Evolutionary conservation across 92 coral and sea anemone genomes (phyloP), one percentile per base, ranked within the genome.

Genomic region (Epizoanthus rinbou): DNA sequence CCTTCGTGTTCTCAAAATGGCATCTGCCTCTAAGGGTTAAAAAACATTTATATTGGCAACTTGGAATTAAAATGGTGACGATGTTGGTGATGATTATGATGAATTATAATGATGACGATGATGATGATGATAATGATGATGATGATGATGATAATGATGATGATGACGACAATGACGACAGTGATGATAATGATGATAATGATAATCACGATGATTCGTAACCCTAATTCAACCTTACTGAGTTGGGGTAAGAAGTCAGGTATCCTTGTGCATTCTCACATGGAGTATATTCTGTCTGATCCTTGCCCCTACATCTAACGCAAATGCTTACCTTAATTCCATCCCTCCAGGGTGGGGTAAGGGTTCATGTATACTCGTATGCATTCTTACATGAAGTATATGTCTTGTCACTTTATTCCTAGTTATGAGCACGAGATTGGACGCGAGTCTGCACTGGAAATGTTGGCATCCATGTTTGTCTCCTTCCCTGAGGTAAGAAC

Each of bases 381-480:
- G 82, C 50, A 16, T 81, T 8, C 39, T 18, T 69, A 23, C 21
- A 35, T 58, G 43, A 1, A 37, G 2, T 37, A 3, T 59, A 43
- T 50, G 6, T 9, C 25, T 10, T 13, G 54, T 50, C 1, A 50
- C 54, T 50, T 47, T 2, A 8, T 47, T 47, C 54, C 31, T 64
- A 94, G 98, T 24, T 94, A 94, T 66, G 98, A 94, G 69, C 90
- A 92, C 37, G 94, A 91, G 64, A 90, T 91, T 22, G 98, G 98
- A 19, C 93, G 98, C 10, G 96, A 92, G 80, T 94, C 98, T 25
- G 92, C 98, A 6, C 89, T 94, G 43, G 98, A 94, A 47, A 89
- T 94, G 94, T 47, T 94, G 71, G 85, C 87, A 23, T 89, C 92
- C 1, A 88, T 94, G 59, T 88, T 94, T 69, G 80, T 86, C 37